These are phyloP conservation scores for Bombus cullumanus DNA, from an alignment of 1,140 invertebrate genomes.

Conservation along the genomic window DNA sequence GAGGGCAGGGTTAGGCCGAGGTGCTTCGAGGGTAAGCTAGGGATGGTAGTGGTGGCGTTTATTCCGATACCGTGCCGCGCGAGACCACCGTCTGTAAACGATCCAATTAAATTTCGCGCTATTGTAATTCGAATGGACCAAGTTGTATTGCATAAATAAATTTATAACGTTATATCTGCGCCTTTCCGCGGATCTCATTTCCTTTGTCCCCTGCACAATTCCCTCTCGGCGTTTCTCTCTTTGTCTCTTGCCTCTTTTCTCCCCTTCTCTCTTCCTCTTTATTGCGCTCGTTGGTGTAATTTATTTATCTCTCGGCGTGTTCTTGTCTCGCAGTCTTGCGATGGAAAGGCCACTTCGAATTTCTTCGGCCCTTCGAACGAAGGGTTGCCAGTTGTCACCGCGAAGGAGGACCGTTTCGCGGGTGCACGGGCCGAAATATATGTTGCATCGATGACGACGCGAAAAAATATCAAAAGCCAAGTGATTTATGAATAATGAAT, in stretches of 20 bases:
- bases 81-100: constrained; percentile 62
- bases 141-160: constrained; percentile 72
- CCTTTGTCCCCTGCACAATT: constrained; percentile 63
- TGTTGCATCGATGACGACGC: constrained; percentile 53
- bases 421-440: constrained; percentile 29
- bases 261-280: not conserved
- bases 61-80: constrained; percentile 56
- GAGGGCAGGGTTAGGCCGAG: constrained; percentile 28
- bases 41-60: constrained; percentile 29
- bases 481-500: constrained; percentile 48
- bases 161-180: constrained; percentile 69
- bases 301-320: constrained; percentile 58
- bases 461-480: constrained; percentile 33
- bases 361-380: constrained; percentile 49
- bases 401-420: constrained; percentile 30
- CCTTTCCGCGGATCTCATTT: constrained; percentile 61
- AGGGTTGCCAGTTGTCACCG: constrained; percentile 59
- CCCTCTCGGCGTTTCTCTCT: constrained; percentile 12
- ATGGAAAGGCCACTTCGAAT: constrained; percentile 55
- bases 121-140: constrained; percentile 69
- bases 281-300: constrained; percentile 47
- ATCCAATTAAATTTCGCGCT: constrained; percentile 72
- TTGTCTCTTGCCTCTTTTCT: not conserved
- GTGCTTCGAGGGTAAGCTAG: not conserved
- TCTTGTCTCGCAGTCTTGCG: not conserved